Evolutionary conservation across 2,797 vertebrate species (phyloP).

Genomic region (Dicrostonyx torquatus): DNA sequence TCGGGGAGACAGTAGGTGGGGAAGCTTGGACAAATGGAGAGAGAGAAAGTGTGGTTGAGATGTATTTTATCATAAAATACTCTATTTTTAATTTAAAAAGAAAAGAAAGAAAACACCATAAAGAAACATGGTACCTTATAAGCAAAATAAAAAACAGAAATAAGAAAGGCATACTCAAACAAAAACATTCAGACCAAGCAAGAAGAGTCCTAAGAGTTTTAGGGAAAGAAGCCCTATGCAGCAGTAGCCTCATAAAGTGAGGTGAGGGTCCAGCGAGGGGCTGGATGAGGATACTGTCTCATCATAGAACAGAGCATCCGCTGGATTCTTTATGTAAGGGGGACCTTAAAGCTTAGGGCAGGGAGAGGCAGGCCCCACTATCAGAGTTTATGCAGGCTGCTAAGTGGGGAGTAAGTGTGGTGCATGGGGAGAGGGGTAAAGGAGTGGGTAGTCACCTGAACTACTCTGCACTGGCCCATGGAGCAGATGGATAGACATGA

Average conservation of each 20-base stretch:
- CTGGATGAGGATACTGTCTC: neutral
- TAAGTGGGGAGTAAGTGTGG: neutral
- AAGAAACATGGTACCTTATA: neutral
- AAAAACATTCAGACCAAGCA: neutral
- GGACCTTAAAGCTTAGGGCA: neutral
- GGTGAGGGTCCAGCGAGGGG: neutral
- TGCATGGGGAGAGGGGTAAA: too few relatives aligned
- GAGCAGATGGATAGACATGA: neutral
- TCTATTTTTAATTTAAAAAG: neutral
- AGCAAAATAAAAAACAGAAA: neutral
- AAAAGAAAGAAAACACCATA: neutral
- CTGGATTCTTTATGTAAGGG: neutral
- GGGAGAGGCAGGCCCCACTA: neutral
- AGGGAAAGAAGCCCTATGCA: neutral
- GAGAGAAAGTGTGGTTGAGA: neutral
- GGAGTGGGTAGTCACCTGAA: neutral
- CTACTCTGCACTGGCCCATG: too few relatives aligned
- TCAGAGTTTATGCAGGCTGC: neutral
- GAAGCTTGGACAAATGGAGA: neutral
- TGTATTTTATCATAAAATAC: neutral
- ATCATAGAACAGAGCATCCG: neutral
- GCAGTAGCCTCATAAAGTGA: neutral
- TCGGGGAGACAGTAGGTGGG: too few relatives aligned
- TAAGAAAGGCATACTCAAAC: neutral
- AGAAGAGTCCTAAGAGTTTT: neutral